Percentiles rank a stretch among this genome's conserved stretches.
Conservation (phyloP, 2,113 vertebrate genomes). For the Ailurus styani region DNA sequence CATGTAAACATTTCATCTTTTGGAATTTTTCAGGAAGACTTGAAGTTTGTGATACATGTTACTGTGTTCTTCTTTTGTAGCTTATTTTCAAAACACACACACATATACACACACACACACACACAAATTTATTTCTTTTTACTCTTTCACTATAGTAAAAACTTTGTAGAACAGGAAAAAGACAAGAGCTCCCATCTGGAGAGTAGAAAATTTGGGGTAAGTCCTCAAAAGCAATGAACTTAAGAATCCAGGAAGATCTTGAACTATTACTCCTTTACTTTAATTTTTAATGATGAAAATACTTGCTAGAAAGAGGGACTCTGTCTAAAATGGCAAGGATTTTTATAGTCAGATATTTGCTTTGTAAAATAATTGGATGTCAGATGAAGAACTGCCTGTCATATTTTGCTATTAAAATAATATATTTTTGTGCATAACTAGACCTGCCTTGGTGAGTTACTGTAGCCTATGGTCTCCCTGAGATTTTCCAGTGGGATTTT, state of each 20-base stretch:
- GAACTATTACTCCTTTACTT: not conserved
- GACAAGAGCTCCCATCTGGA: not conserved
- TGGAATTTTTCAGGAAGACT: not conserved
- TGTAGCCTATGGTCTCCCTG: constrained; percentile 70
- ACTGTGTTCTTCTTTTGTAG: not conserved
- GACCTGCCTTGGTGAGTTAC: constrained; percentile 76
- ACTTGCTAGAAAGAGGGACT: constrained; percentile 31
- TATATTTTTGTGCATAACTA: constrained; percentile 78
- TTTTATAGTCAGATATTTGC: constrained; percentile 57
- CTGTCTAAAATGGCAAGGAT: constrained; percentile 41
- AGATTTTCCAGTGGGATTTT: constrained; percentile 81
- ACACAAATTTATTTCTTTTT: not conserved
- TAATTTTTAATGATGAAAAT: constrained; percentile 38
- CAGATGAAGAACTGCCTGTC: constrained; percentile 76
- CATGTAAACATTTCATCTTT: not conserved
- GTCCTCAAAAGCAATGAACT: not conserved
- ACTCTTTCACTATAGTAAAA: not conserved
- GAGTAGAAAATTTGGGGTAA: not conserved
- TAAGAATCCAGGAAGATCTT: not conserved
- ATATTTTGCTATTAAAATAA: constrained; percentile 79
- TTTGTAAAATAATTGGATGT: constrained; percentile 75
- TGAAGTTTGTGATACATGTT: not conserved
- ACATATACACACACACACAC: not conserved
- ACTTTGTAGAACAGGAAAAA: not conserved
- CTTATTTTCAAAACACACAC: not conserved